Evolutionary conservation across 2,888 invertebrate genomes (phyloP), one percentile per base, ranked within the genome.

Genomic region (Ctena decussata): DNA sequence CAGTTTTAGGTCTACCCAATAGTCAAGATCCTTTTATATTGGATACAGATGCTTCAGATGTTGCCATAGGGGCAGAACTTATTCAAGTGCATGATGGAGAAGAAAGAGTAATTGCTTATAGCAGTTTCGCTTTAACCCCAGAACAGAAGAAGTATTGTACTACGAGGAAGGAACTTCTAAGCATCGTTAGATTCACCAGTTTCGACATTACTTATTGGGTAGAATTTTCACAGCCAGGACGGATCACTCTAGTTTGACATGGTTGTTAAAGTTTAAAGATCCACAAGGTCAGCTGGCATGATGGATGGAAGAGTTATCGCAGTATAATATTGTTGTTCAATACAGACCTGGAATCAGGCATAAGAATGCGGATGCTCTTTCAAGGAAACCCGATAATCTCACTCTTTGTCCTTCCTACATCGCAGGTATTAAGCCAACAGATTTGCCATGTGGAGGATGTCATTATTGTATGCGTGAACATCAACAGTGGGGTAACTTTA

Each of bases 381-480:
- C n/a, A n/a, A n/a, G n/a, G n/a, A n/a, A n/a, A n/a, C n/a, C n/a
- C n/a, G n/a, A n/a, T n/a, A n/a, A n/a, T 0, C 69, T 77, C 3
- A 44, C 69, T 5, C 44, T 32, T 5, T 77, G 77, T 41, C 2
- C 77, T 6, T 57, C 65, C 11, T 77, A 77, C 53, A 44, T 77
- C 18, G 39, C 77, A 11, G 72, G 46, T 18, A 39, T 57, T 18
- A 30, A 70, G 27, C 5, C 82, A 12, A 37, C 46, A 37, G 53
- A 77, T 46, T 27, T 86, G n/a, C 83, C 83, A 21, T 86, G 82
- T 70, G 80, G 77, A n/a, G 77, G 83, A n/a, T 86, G 86, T 27
- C 27, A 46, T 5, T 84, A 77, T 37, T 83, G 86, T 70, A n/a
- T n/a, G 18, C 70, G 74, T 39, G 70, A 69, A 0, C 39, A 80